Percentiles rank a stretch among this genome's conserved stretches.
Evolutionary conservation across 2,113 vertebrate genomes (phyloP).

Genomic region (Larimichthys polyactis): DNA sequence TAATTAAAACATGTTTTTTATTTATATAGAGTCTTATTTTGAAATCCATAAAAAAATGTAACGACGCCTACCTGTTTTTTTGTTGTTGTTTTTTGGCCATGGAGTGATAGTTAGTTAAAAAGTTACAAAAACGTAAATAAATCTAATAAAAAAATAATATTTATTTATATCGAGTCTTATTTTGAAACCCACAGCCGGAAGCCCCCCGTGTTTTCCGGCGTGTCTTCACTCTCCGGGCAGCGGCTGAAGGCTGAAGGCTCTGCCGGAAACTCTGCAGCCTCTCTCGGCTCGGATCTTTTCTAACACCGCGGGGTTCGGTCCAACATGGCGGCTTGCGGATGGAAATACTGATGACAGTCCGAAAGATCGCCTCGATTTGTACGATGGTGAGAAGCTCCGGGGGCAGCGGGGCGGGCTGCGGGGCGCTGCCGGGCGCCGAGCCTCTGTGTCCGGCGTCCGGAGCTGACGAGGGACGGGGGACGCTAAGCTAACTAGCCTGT

Average conservation of each 20-base stretch:
- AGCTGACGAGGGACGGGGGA: neutral
- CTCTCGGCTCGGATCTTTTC: slow-evolving; percentile 78
- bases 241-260: slow-evolving; percentile 50
- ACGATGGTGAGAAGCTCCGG: slow-evolving; percentile 87
- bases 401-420: too few species aligned
- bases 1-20: too few species aligned
- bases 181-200: slow-evolving; percentile 40
- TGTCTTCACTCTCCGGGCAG: neutral
- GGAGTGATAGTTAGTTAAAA: too few species aligned
- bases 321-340: slow-evolving; percentile 89
- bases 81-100: too few species aligned
- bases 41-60: too few species aligned
- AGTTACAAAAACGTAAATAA: too few species aligned
- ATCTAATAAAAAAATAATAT: too few species aligned
- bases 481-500: slow-evolving; percentile 48
- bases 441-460: slow-evolving; percentile 18
- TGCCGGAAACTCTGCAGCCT: slow-evolving; percentile 81
- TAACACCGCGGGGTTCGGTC: slow-evolving; percentile 83
- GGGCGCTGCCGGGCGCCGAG: neutral
- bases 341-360: slow-evolving; percentile 96
- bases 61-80: too few species aligned
- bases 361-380: slow-evolving; percentile 97
- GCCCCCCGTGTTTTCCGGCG: fast-evolving
- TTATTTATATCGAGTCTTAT: neutral
- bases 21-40: too few species aligned